A percentile compares a stretch with the other conserved stretches of the same genome.
These are phyloP conservation scores for Heliconius cydno DNA, from an alignment of 2,888 invertebrate genomes.

Conservation along the genomic window DNA sequence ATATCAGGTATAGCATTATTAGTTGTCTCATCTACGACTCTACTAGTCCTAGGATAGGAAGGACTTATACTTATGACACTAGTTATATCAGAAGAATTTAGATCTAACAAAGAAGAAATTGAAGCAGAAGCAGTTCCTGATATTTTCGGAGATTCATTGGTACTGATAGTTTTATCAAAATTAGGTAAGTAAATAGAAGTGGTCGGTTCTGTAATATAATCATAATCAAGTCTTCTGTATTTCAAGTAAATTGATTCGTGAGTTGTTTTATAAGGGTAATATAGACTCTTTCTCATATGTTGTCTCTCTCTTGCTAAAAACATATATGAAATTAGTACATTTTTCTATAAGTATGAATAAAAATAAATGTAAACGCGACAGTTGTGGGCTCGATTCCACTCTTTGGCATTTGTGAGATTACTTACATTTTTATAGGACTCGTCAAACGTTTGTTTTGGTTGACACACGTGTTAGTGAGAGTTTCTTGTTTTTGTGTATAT, in stretches of 20 bases:
- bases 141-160: not conserved
- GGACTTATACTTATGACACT: not conserved
- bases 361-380: not conserved
- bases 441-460: too few species aligned
- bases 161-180: not conserved
- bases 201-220: slow-evolving; percentile 22
- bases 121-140: not conserved
- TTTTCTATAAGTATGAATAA: not conserved
- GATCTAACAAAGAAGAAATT: not conserved
- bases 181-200: slow-evolving; percentile 14
- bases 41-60: too few species aligned
- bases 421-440: too few species aligned
- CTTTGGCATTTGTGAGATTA: too few species aligned
- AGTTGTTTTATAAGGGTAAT: slow-evolving; percentile 9
- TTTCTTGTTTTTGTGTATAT: too few species aligned
- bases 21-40: not conserved
- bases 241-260: slow-evolving; percentile 27
- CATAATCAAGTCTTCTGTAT: slow-evolving; percentile 24
- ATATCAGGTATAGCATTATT: not conserved
- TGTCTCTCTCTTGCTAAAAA: not conserved
- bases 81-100: not conserved
- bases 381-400: too few species aligned
- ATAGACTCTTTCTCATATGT: slow-evolving; percentile 1
- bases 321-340: not conserved
- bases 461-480: too few species aligned